Conservation (phyloP, 2,797 vertebrate species). For the Eutrigla gurnardus region DNA sequence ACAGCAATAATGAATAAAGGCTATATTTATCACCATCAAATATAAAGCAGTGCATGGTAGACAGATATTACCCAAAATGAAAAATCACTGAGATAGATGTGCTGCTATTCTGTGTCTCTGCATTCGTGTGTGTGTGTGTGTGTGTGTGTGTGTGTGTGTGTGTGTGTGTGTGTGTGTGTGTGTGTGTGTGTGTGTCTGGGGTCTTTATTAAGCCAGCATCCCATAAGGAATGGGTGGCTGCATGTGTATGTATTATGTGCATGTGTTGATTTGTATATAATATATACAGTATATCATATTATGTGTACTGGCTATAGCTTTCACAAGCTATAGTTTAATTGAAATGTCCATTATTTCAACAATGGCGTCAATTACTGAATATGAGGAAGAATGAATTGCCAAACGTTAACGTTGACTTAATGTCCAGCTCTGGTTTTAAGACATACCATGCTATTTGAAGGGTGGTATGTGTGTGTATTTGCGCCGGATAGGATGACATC, state of each 20-base stretch:
- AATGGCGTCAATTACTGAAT: conserved; percentile 1
- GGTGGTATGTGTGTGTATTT: neutral
- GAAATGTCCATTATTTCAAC: conserved; percentile 4
- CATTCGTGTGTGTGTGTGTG: conserved; percentile 14
- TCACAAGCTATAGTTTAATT: neutral
- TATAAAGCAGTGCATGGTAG: conserved; percentile 45
- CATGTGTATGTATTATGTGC: neutral
- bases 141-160: neutral
- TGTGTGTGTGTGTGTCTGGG: neutral
- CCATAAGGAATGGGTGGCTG: conserved; percentile 12
- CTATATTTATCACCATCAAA: conserved; percentile 66
- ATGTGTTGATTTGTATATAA: neutral
- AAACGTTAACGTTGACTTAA: neutral
- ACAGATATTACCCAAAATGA: conserved; percentile 50
- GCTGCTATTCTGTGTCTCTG: conserved; percentile 24
- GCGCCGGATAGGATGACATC: conserved; percentile 35
- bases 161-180: conserved; percentile 15
- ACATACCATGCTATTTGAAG: neutral
- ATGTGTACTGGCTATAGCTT: neutral
- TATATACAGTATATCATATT: neutral
- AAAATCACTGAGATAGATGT: conserved; percentile 57
- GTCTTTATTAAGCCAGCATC: conserved; percentile 35
- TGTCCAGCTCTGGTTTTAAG: no score
- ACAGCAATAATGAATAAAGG: conserved; percentile 32
- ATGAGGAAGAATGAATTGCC: neutral